These are phyloP conservation scores for Larimichthys crocea DNA, from an alignment of 2,113 vertebrate species.

Conservation along the genomic window DNA sequence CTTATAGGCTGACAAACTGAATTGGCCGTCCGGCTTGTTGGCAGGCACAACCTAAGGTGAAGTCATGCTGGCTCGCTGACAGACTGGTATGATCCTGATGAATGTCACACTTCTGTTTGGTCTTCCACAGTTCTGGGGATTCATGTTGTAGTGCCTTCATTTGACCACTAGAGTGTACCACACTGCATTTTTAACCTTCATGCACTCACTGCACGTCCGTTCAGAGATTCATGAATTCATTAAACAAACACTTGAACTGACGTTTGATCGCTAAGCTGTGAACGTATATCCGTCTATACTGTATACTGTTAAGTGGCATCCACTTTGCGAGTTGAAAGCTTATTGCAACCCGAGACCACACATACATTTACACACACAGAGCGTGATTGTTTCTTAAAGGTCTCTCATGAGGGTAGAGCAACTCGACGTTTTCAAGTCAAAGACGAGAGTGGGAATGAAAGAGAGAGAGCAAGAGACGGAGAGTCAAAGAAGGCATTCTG, in stretches of 20 bases:
- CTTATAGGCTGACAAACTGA: slow-evolving; percentile 28
- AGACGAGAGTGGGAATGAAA: slow-evolving; percentile 46
- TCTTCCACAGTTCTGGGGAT: background rate
- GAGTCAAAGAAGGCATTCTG: slow-evolving; percentile 24
- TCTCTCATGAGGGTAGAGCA: slow-evolving; percentile 84
- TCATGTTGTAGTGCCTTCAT: background rate
- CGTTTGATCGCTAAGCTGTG: background rate
- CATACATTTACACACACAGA: slow-evolving; percentile 63
- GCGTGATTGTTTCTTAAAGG: slow-evolving; percentile 87
- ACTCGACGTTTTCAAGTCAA: slow-evolving; percentile 71
- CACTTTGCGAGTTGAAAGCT: slow-evolving; percentile 21
- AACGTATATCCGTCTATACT: background rate
- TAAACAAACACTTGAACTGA: background rate
- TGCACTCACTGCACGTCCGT: background rate
- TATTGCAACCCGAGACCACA: slow-evolving; percentile 34
- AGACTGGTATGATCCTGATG: slow-evolving; percentile 9
- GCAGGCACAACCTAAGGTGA: background rate
- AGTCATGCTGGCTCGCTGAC: slow-evolving; percentile 18
- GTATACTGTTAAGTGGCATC: slow-evolving; percentile 17
- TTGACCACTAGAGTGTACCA: slow-evolving; percentile 52
- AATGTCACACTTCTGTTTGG: slow-evolving; percentile 26
- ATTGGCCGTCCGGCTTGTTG: slow-evolving; percentile 14
- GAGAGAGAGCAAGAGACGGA: slow-evolving; percentile 4
- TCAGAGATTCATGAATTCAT: background rate
- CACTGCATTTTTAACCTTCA: background rate